Evolutionary conservation across 2,888 invertebrate genomes (phyloP).

Genomic region (Auanema freiburgensis): DNA sequence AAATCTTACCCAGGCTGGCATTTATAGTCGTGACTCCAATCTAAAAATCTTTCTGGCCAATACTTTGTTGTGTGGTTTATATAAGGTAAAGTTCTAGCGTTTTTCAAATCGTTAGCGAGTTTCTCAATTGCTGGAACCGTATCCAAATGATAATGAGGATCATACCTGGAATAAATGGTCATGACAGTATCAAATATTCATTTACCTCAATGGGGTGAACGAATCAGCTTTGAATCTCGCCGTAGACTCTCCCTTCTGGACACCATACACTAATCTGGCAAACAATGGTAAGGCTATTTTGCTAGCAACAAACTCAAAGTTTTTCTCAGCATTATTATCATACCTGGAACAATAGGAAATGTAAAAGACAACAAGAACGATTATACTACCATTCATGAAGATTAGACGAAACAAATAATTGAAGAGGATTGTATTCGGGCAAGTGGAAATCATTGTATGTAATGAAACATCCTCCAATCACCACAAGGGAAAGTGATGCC

Average conservation of each 20-base stretch:
- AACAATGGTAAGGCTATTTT: conserved; percentile 57
- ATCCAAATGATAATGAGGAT: conserved; percentile 23
- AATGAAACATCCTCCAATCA: conserved; percentile 39
- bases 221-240: conserved; percentile 46
- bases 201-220: conserved; percentile 28
- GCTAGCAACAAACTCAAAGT: conserved; percentile 46
- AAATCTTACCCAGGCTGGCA: conserved; percentile 33
- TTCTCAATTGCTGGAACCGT: conserved; percentile 22
- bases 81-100: conserved; percentile 47
- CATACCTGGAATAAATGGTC: conserved; percentile 20
- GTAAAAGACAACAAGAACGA: not conserved
- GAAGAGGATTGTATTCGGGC: conserved; percentile 62
- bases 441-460: conserved; percentile 48
- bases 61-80: conserved; percentile 48
- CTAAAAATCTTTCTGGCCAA: conserved; percentile 60
- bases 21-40: conserved; percentile 43
- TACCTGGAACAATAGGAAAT: conserved; percentile 34
- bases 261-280: conserved; percentile 57
- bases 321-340: conserved; percentile 57
- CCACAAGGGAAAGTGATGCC: conserved; percentile 36
- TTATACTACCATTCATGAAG: conserved; percentile 50
- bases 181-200: not conserved
- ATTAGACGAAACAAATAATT: conserved; percentile 58
- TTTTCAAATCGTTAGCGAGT: conserved; percentile 24
- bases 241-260: conserved; percentile 36